A percentile compares a stretch with the other conserved stretches of the same genome.
Evolutionary conservation across 2,113 vertebrate genomes (phyloP).

Genomic region (Plotosus lineatus): DNA sequence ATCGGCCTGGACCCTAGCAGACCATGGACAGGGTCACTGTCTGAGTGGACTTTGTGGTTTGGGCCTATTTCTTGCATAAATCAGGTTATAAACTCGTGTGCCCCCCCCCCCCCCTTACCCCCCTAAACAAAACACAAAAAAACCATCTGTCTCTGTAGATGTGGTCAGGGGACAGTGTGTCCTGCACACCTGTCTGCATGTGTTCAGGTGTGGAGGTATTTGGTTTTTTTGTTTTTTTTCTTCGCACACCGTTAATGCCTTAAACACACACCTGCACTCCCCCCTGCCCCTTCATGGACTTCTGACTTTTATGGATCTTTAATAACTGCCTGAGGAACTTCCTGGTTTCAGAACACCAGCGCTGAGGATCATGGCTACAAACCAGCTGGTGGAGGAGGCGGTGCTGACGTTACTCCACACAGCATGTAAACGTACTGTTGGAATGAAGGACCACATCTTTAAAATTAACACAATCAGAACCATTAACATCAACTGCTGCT

Average conservation of each 20-base stretch:
- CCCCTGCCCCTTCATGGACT: background rate
- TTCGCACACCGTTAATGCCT: slow-evolving; percentile 14
- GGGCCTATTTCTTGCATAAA: slow-evolving; percentile 31
- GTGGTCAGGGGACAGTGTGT: background rate
- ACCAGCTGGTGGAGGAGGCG: background rate
- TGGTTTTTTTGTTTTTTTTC: no score
- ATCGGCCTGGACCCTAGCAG: background rate
- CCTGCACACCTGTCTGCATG: background rate
- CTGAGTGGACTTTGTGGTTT: background rate
- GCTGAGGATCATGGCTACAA: background rate
- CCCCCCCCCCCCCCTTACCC: background rate
- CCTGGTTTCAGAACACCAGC: slow-evolving; percentile 11
- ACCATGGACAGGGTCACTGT: background rate
- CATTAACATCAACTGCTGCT: background rate
- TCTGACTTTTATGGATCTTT: slow-evolving; percentile 1
- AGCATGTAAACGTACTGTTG: background rate
- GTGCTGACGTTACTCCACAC: background rate
- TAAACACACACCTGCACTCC: background rate
- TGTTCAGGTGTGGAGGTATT: background rate
- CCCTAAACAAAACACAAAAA: no score
- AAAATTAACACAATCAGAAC: slow-evolving; percentile 3
- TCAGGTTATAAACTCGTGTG: slow-evolving; percentile 20
- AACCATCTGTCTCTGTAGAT: background rate
- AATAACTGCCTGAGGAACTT: background rate
- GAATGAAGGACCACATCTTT: background rate